Evolutionary conservation across 1,140 invertebrate species (phyloP).

Genomic region (Physella acuta): DNA sequence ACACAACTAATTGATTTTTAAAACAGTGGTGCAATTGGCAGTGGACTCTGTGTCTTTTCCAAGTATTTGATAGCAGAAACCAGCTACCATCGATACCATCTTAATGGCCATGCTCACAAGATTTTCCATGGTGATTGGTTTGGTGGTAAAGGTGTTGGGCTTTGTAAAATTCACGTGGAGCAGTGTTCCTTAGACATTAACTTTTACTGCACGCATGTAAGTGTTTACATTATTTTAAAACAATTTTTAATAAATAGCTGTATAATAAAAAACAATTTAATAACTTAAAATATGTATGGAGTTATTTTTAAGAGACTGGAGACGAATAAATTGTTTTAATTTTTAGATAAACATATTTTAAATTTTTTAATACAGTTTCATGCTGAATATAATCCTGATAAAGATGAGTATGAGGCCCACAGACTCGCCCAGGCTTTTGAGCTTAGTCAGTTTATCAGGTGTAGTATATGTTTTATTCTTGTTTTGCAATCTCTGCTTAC

Average conservation of each 20-base stretch:
- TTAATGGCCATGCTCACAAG: slow-evolving; percentile 97
- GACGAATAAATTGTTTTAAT: no score
- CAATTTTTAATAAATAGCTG: not conserved
- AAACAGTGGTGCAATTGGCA: slow-evolving; percentile 89
- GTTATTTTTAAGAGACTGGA: no score
- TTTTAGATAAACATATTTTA: no score
- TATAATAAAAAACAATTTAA: not conserved
- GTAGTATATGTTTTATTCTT: not conserved
- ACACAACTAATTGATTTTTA: no score
- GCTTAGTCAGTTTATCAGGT: slow-evolving; percentile 84
- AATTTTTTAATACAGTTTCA: slow-evolving; percentile 71
- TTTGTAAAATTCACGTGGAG: slow-evolving; percentile 75
- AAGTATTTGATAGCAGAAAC: slow-evolving; percentile 83
- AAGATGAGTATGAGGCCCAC: slow-evolving; percentile 87
- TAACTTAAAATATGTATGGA: not conserved
- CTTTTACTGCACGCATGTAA: slow-evolving; percentile 90
- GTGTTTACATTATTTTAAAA: slow-evolving; percentile 39
- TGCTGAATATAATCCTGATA: slow-evolving; percentile 85
- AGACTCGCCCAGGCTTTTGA: slow-evolving; percentile 90
- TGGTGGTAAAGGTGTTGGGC: slow-evolving; percentile 91
- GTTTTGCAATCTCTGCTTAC: not conserved
- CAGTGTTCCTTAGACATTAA: slow-evolving; percentile 70
- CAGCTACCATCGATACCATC: slow-evolving; percentile 85
- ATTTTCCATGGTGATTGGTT: slow-evolving; percentile 97
- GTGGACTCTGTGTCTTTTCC: slow-evolving; percentile 88